phyloP scores from a whole-genome alignment of 1,140 invertebrate genomes.

The Vollenhovia emeryi region DNA sequence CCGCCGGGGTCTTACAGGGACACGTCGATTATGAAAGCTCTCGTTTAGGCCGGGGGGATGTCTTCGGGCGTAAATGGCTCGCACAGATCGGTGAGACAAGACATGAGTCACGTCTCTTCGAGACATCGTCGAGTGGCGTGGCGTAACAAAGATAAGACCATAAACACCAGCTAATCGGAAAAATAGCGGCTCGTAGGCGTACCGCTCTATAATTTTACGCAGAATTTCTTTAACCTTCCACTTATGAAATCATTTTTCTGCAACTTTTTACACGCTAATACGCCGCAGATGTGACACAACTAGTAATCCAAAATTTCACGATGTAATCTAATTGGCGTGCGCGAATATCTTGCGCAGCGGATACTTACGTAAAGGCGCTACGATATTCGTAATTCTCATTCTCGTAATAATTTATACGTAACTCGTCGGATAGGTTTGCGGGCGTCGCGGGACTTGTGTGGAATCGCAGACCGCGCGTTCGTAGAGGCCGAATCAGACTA shows the following conservation, averaged over 20 bases:
- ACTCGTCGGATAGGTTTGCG: constrained; percentile 28
- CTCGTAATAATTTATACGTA: constrained; percentile 20
- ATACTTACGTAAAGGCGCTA: background rate
- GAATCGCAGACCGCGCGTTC: background rate
- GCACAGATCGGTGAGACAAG: background rate
- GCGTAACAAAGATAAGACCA: constrained; percentile 51
- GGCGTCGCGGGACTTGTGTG: background rate
- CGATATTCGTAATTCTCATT: constrained; percentile 23
- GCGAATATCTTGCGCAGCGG: background rate
- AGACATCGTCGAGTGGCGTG: constrained; percentile 7
- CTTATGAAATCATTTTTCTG: background rate
- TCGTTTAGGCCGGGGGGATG: background rate
- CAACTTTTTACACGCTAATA: background rate
- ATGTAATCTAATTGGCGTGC: constrained; percentile 9
- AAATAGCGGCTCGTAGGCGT: background rate
- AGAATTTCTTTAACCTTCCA: background rate
- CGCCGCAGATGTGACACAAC: background rate
- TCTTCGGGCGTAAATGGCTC: constrained; percentile 24
- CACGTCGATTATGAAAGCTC: constrained; percentile 13
- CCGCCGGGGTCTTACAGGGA: constrained; percentile 4
- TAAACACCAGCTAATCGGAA: constrained; percentile 37
- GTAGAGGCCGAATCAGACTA: no score
- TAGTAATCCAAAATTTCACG: background rate
- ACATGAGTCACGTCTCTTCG: constrained; percentile 33
- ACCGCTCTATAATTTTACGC: constrained; percentile 14